Percentiles rank a stretch among this genome's conserved stretches.
These are phyloP conservation scores for Thymelicus lineola DNA, from an alignment of 2,888 invertebrate species.

Conservation along the genomic window DNA sequence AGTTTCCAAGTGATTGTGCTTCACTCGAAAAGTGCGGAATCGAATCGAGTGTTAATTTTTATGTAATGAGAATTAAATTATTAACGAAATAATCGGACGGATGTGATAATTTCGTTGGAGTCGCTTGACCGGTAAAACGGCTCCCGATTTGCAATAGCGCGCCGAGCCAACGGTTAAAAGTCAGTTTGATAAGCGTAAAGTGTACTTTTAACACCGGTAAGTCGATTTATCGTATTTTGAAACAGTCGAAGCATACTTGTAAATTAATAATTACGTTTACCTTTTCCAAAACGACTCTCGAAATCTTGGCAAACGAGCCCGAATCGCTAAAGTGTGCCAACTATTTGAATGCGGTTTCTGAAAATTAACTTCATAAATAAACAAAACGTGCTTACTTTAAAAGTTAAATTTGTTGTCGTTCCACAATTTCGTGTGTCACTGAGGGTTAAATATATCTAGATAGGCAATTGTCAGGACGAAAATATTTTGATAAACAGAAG, in stretches of 20 bases:
- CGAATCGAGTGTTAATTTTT: slow-evolving; percentile 34
- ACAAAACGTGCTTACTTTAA: slow-evolving; percentile 11
- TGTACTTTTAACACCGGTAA: slow-evolving; percentile 44
- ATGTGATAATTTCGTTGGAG: slow-evolving; percentile 53
- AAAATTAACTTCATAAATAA: slow-evolving; percentile 36
- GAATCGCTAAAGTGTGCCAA: slow-evolving; percentile 37
- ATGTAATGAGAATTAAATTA: slow-evolving; percentile 51
- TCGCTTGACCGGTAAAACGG: slow-evolving; percentile 58
- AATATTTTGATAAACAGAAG: slow-evolving; percentile 32
- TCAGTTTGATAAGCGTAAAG: slow-evolving; percentile 45
- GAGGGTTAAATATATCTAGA: neutral
- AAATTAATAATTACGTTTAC: slow-evolving; percentile 39
- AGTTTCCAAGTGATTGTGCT: slow-evolving; percentile 33
- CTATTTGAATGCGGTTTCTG: slow-evolving; percentile 36
- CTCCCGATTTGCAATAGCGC: slow-evolving; percentile 56
- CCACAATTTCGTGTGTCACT: neutral
- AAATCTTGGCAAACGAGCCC: slow-evolving; percentile 42
- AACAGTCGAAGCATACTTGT: slow-evolving; percentile 19
- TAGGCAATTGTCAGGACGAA: slow-evolving; percentile 2
- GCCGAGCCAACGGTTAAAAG: slow-evolving; percentile 44
- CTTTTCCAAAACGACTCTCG: slow-evolving; percentile 34
- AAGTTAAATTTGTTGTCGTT: slow-evolving; percentile 20
- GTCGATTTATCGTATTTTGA: slow-evolving; percentile 40
- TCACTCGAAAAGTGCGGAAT: slow-evolving; percentile 16
- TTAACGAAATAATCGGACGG: slow-evolving; percentile 50